Evolutionary conservation across 2,888 invertebrate genomes (phyloP).

Genomic region (Sipha maydis): DNA sequence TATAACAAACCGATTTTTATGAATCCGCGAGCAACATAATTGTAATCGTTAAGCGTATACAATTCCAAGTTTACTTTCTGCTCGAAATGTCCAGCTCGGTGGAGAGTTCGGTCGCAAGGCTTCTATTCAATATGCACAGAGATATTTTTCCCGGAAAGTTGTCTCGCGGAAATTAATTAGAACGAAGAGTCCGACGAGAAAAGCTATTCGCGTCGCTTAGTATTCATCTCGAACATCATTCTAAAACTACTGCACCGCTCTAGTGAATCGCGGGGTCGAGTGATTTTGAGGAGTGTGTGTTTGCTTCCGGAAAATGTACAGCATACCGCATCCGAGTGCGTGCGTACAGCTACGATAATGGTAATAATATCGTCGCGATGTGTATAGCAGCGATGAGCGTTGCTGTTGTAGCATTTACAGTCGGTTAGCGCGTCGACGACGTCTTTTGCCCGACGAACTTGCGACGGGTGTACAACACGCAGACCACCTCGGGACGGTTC

Average conservation of each 20-base stretch:
- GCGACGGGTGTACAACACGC: neutral
- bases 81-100: neutral
- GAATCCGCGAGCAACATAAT: neutral
- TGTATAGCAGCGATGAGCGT: no score
- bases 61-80: neutral
- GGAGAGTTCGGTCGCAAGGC: neutral
- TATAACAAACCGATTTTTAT: neutral
- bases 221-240: constrained; percentile 42
- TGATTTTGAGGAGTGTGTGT: constrained; percentile 37
- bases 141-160: neutral
- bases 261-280: constrained; percentile 18
- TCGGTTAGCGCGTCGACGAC: neutral
- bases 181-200: neutral
- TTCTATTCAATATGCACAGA: constrained; percentile 4
- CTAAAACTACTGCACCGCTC: constrained; percentile 11
- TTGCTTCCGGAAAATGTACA: constrained; percentile 10
- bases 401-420: no score
- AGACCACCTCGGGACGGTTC: neutral
- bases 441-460: neutral
- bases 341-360: neutral
- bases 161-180: constrained; percentile 39
- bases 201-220: constrained; percentile 17
- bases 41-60: neutral
- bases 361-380: no score
- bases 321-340: neutral